Evolutionary conservation across 2,888 invertebrate genomes (phyloP), one percentile per base, ranked within the genome.

Genomic region (Marronus borbonicus): DNA sequence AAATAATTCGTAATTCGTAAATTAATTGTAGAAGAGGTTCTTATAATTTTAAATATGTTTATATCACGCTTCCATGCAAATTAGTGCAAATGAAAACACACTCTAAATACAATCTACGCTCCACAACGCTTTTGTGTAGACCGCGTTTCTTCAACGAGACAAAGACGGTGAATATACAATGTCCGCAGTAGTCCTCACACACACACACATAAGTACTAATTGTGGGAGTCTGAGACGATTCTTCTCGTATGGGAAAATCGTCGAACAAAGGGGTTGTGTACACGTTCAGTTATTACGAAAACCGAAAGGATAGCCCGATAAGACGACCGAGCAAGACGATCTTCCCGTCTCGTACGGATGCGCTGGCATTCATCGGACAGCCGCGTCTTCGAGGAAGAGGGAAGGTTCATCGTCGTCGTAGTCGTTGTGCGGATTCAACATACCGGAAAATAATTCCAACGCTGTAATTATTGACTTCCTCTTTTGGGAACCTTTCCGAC

Each of bases 361-460:
- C 28, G 68, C 50, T 24, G 4, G 12, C 20, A 4, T 17, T 17
- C 28, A 31, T 31, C 28, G 62, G 14, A 12, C 10, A 28, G 62
- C 62, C 62, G 14, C 31, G 66, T 49, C 39, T 66, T 66, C 66
- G 66, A 66, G 66, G 58, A 58, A 72, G 72, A 72, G 55, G 55
- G 58, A 58, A 72, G 39, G 39, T 72, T 36, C 72, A 39, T 36
- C 28, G 69, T 8, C 28, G 69, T n/a, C 58, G 69, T 8, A 12
- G 69, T n/a, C 58, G 72, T 72, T 72, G 72, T 58, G 60, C 44
- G 49, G 60, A 74, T 60, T 74, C 72, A 74, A 49, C 72, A 74
- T 74, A 74, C 72, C 72, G 72, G 72, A 74, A 74, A 74, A 74
- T 74, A 74, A 74, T 74, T 74, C 72, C 72, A 60, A 14, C 72